phyloP scores from a whole-genome alignment of 1,140 invertebrate genomes.

The Drosophila chauvacae region DNA sequence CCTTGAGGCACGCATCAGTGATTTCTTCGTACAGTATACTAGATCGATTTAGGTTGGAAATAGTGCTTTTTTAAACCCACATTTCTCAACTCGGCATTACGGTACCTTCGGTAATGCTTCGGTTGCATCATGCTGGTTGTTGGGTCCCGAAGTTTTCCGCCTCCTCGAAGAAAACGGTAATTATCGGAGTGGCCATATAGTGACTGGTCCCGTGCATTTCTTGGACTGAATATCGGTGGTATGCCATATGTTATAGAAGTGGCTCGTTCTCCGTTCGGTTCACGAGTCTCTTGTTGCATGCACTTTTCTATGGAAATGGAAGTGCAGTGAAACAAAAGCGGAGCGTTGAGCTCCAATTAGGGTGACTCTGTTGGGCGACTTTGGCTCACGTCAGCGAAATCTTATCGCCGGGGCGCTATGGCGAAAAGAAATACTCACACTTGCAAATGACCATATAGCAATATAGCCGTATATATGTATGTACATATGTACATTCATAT shows the following conservation, averaged over 20 bases:
- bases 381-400: constrained; percentile 77
- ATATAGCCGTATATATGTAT: background rate
- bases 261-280: constrained; percentile 57
- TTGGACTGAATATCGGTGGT: constrained; percentile 55
- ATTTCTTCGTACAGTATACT: constrained; percentile 10
- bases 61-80: constrained; percentile 13
- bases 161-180: constrained; percentile 32
- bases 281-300: constrained; percentile 80
- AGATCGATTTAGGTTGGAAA: constrained; percentile 38
- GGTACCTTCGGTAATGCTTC: constrained; percentile 41
- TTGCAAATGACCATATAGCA: constrained; percentile 5
- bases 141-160: constrained; percentile 16
- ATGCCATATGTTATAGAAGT: constrained; percentile 48
- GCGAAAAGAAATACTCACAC: constrained; percentile 40
- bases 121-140: constrained; percentile 48
- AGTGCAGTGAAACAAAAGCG: constrained; percentile 77
- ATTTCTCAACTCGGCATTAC: constrained; percentile 30
- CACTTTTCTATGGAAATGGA: constrained; percentile 77
- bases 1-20: constrained; percentile 19
- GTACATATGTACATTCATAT: background rate
- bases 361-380: constrained; percentile 48
- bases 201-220: constrained; percentile 48
- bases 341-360: constrained; percentile 82
- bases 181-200: constrained; percentile 34
- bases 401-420: constrained; percentile 66